phyloP scores from a whole-genome alignment of 2,113 vertebrate genomes.

The Scomber colias region DNA sequence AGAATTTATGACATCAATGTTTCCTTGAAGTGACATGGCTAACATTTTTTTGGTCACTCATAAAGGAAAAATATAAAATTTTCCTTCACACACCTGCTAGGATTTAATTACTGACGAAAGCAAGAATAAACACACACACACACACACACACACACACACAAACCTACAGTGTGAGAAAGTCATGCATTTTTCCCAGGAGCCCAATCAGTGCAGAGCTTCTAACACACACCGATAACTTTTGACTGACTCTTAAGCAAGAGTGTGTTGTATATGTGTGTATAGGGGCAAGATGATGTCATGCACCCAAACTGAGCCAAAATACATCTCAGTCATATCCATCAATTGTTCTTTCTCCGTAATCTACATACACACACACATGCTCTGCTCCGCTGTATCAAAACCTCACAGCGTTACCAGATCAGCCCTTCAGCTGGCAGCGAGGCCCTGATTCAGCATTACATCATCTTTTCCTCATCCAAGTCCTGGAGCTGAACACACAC shows the following conservation, averaged over 20 bases:
- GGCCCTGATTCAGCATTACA: constrained; percentile 73
- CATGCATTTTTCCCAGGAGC: constrained; percentile 47
- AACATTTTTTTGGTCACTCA: neutral
- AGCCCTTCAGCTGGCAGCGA: constrained; percentile 34
- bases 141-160: neutral
- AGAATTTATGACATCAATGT: neutral
- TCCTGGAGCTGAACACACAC: constrained; percentile 30
- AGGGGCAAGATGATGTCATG: constrained; percentile 74
- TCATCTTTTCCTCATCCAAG: constrained; percentile 70
- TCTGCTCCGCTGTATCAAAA: constrained; percentile 46
- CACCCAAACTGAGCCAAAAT: constrained; percentile 72
- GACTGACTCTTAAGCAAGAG: constrained; percentile 57
- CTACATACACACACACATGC: constrained; percentile 26
- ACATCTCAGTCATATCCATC: constrained; percentile 80
- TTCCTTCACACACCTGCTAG: neutral
- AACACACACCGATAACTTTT: constrained; percentile 58
- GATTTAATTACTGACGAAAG: no score
- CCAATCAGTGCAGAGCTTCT: constrained; percentile 43
- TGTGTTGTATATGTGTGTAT: neutral
- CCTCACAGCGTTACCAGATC: constrained; percentile 41
- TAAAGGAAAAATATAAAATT: neutral
- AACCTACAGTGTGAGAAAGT: constrained; percentile 12
- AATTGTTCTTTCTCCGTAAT: constrained; percentile 76
- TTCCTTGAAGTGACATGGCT: neutral
- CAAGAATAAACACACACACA: neutral